A percentile compares a stretch with the other conserved stretches of the same genome.
These are phyloP conservation scores for Euzetes globulus DNA, from an alignment of 2,888 invertebrate species.

Conservation along the genomic window DNA sequence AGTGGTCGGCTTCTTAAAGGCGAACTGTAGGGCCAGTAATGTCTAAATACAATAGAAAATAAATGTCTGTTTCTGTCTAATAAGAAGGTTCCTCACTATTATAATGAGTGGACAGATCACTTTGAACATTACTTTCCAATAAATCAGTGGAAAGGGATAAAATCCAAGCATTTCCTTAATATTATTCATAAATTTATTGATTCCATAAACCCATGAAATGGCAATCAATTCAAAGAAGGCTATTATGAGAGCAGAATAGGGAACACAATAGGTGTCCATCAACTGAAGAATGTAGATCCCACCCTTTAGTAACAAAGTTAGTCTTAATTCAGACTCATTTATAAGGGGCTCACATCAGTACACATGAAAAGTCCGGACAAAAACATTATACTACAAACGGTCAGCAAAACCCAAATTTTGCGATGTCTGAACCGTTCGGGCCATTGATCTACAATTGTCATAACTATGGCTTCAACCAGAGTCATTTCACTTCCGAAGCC, in stretches of 20 bases:
- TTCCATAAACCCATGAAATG: slow-evolving; percentile 62
- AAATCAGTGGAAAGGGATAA: slow-evolving; percentile 54
- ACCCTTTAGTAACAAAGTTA: slow-evolving; percentile 58
- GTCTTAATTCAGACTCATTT: slow-evolving; percentile 35
- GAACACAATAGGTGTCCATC: slow-evolving; percentile 68
- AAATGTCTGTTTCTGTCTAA: no score
- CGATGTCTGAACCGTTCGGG: slow-evolving; percentile 47
- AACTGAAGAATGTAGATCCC: slow-evolving; percentile 65
- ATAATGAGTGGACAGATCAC: slow-evolving; percentile 62
- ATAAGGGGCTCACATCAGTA: slow-evolving; percentile 49
- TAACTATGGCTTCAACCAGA: slow-evolving; percentile 52
- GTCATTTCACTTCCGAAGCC: slow-evolving; percentile 57
- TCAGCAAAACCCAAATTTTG: slow-evolving; percentile 53
- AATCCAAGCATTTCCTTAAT: slow-evolving; percentile 56
- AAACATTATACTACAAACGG: slow-evolving; percentile 61
- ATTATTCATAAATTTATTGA: slow-evolving; percentile 51
- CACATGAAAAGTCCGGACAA: slow-evolving; percentile 66
- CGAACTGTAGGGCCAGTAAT: neutral
- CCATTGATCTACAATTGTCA: slow-evolving; percentile 52
- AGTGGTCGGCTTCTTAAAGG: neutral
- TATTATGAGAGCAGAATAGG: slow-evolving; percentile 65
- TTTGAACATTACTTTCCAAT: slow-evolving; percentile 68
- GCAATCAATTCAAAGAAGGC: slow-evolving; percentile 61
- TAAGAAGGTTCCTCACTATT: slow-evolving; percentile 53
- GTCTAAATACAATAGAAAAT: neutral